These are phyloP conservation scores for Xanthia togata DNA, from an alignment of 2,888 invertebrate species.

Conservation along the genomic window DNA sequence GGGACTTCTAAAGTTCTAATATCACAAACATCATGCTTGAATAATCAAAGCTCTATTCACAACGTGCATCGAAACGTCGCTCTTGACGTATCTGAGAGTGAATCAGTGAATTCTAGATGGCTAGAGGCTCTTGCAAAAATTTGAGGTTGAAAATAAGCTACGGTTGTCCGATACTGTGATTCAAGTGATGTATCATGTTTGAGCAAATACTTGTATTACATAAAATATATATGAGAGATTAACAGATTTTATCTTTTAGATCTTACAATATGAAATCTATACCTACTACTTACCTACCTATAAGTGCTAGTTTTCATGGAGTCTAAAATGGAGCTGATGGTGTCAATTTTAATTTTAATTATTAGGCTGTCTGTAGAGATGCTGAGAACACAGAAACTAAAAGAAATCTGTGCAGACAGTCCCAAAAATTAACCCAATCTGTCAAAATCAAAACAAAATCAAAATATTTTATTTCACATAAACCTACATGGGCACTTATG, in stretches of 20 bases:
- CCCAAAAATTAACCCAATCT: no score
- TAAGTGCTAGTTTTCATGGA: background rate
- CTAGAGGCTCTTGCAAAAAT: slow-evolving; percentile 26
- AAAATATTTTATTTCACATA: no score
- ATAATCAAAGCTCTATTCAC: slow-evolving; percentile 67
- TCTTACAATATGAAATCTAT: background rate
- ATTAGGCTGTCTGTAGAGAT: background rate
- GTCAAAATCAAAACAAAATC: no score
- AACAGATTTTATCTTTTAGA: background rate
- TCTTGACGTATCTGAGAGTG: slow-evolving; percentile 46
- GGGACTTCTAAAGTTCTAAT: slow-evolving; percentile 33
- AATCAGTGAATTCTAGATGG: slow-evolving; percentile 50
- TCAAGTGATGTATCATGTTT: slow-evolving; percentile 27
- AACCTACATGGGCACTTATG: no score
- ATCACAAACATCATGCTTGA: slow-evolving; percentile 44
- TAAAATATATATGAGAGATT: background rate
- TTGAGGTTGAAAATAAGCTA: slow-evolving; percentile 28
- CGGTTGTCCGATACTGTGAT: slow-evolving; percentile 34
- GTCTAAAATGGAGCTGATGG: no score
- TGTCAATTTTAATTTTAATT: background rate
- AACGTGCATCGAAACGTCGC: slow-evolving; percentile 46
- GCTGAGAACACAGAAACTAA: background rate
- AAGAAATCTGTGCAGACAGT: no score
- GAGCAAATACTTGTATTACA: background rate
- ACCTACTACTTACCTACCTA: no score